A percentile compares a stretch with the other conserved stretches of the same genome.
Conservation (phyloP, 2,888 invertebrate species). For the Lymantria dispar region DNA sequence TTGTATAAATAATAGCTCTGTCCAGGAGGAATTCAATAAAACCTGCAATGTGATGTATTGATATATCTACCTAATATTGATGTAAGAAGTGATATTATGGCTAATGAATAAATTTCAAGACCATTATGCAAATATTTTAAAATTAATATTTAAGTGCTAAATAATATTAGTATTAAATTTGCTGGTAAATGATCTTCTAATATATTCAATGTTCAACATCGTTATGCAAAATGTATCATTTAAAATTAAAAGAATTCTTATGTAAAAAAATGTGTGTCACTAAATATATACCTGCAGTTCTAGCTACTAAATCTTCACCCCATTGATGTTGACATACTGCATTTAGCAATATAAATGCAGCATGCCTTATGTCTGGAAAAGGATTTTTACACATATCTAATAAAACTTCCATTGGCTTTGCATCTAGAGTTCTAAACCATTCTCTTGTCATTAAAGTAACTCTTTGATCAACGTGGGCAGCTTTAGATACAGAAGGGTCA, state of each 20-base stretch:
- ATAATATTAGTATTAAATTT: too few relatives aligned
- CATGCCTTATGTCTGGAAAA: slow-evolving; percentile 89
- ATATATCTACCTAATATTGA: background rate
- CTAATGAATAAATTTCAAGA: too few relatives aligned
- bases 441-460: slow-evolving; percentile 76
- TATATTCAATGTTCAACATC: too few relatives aligned
- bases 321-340: slow-evolving; percentile 87
- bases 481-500: slow-evolving; percentile 60
- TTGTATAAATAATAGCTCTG: slow-evolving; percentile 85
- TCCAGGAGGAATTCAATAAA: slow-evolving; percentile 91
- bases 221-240: background rate
- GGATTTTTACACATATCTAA: slow-evolving; percentile 87
- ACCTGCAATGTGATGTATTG: slow-evolving; percentile 66
- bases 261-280: background rate
- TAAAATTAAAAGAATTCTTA: background rate
- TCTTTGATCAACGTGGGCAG: slow-evolving; percentile 62
- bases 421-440: slow-evolving; percentile 71
- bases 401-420: slow-evolving; percentile 80
- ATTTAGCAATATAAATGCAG: slow-evolving; percentile 85
- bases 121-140: too few relatives aligned
- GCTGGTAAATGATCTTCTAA: too few relatives aligned
- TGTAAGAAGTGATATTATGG: too few relatives aligned
- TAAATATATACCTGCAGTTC: slow-evolving; percentile 83
- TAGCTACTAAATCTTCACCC: slow-evolving; percentile 89
- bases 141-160: too few relatives aligned